Evolutionary conservation across 2,888 invertebrate genomes (phyloP), one percentile per base, ranked within the genome.

Genomic region (Plagodis pulveraria): DNA sequence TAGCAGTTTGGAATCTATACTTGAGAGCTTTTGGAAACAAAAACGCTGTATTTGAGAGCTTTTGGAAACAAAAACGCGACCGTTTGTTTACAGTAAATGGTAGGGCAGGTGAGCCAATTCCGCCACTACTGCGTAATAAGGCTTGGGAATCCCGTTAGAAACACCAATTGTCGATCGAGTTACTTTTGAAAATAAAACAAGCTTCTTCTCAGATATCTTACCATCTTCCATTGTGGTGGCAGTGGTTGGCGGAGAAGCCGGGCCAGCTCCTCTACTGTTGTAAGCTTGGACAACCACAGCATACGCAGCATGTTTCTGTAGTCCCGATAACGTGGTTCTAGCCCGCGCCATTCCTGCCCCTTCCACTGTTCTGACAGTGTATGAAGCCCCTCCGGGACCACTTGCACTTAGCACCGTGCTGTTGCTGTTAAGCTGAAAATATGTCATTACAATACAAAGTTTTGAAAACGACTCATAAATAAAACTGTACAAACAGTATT

Each of bases 231-330:
- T 94, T 55, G 97, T 97, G 72, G 96, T 95, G 6, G 96, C 95
- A 50, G 95, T 95, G 48, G 96, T 95, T 41, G 97, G 96, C 58
- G 96, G 95, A 43, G 96, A 97, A 9, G 96, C 95, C 1, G 97
- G 97, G 0, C 97, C 97, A 47, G 97, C 96, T 33, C 97, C 97
- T 74, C 97, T 94, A 76, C 96, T 97, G 71, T 97, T 97, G 80
- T 97, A 97, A 33, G 97, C 97, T 86, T 97, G 97, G 2, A 97
- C 96, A 46, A 97, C 96, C 35, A 97, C 95, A 69, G 95, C 96
- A 77, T 97, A 97, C 6, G 95, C 94, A 0, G 97, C 96, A 81
- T 95, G 97, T 84, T 97, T 97, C 76, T 95, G 94, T 40, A 97
- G 91, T 40, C 96, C 96, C 51, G 94, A 94, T 35, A 96, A 85